These are phyloP conservation scores for Heliothis peltigera DNA, from an alignment of 2,888 invertebrate genomes.

Conservation along the genomic window DNA sequence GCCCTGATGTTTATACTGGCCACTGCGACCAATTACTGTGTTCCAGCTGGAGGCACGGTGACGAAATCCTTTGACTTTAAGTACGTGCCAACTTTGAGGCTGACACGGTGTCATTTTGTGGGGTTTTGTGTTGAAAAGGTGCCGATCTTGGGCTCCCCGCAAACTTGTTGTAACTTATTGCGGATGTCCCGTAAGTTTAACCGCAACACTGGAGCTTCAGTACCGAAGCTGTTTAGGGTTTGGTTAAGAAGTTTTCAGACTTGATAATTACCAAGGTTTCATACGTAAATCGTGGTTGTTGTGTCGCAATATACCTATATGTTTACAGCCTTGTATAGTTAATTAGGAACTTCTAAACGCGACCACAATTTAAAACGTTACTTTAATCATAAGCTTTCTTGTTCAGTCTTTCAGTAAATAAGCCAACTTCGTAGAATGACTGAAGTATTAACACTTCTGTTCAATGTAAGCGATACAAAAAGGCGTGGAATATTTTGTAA, in stretches of 20 bases:
- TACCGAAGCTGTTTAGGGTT: slow-evolving; percentile 67
- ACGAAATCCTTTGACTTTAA: slow-evolving; percentile 43
- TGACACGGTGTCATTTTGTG: slow-evolving; percentile 45
- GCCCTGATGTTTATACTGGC: slow-evolving; percentile 83
- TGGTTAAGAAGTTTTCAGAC: slow-evolving; percentile 66
- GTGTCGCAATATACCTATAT: slow-evolving; percentile 44
- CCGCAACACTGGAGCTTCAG: slow-evolving; percentile 75
- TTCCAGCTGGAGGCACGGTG: slow-evolving; percentile 65
- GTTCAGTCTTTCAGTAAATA: slow-evolving; percentile 6
- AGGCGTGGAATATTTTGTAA: slow-evolving; percentile 29
- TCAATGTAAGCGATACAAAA: slow-evolving; percentile 27
- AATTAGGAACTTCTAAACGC: slow-evolving; percentile 17
- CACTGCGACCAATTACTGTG: slow-evolving; percentile 68
- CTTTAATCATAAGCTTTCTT: slow-evolving; percentile 3
- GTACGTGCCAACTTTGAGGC: slow-evolving; percentile 36
- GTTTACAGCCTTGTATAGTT: slow-evolving; percentile 22
- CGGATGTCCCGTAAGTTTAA: slow-evolving; percentile 79
- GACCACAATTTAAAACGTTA: slow-evolving; percentile 15
- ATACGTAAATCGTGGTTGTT: slow-evolving; percentile 63
- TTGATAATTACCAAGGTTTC: slow-evolving; percentile 60
- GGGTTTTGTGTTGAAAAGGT: slow-evolving; percentile 48
- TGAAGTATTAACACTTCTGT: slow-evolving; percentile 26
- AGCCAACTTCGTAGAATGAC: slow-evolving; percentile 4
- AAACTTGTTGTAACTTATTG: slow-evolving; percentile 77
- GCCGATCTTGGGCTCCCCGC: slow-evolving; percentile 65